Base-by-base conservation (phyloP, 2,113 vertebrate species). In the Sander vitreus region DNA sequence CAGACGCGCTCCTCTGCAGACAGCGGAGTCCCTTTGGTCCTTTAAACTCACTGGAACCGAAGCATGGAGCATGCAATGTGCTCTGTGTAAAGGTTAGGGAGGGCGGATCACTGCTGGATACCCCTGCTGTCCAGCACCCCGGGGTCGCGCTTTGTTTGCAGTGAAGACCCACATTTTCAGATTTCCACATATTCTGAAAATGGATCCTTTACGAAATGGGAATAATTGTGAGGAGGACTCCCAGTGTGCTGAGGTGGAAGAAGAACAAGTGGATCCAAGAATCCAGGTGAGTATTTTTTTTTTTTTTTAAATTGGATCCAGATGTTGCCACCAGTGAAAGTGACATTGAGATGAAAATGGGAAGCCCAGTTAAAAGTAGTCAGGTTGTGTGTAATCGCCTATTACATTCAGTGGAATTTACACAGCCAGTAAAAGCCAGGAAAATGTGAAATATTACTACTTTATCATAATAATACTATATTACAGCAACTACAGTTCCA, bases 241-340 rank as follows among this genome's bases (percentile, higher is more conserved):
- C 0, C 93, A 90, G 59, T 90, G 88, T 75, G 84, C 86, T 3
- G 94, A 93, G 25, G 95, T 95, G 67, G 96, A 97, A 84, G 97
- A 97, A 95, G 97, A 98, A 90, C 96, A 98, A 90, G 97, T 99
- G 82, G 98, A 99, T 13, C 98, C 97, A 30, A 96, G 98, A 79
- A 98, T 99, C 76, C 97, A 99, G 96, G 97, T 99, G 88, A 66
- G 77, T 5, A 4, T 27, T 27, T 27, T 27, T 3, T 2, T 2
- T 25, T 27, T 27, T 27, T 2, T 27, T 27, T 27, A 27, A 27
- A 60, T 73, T 27, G 14, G 45, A 9, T 75, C 81, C 66, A 82
- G 64, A 78, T 85, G 80, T 73, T 58, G 19, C 10, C 16, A 50
- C 7, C 5, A 21, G 64, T 71, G 36, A 64, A 55, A 78, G 62